A percentile compares a stretch with the other conserved stretches of the same genome.
Conservation (phyloP, 2,113 vertebrate species). For the Ramphastos sulfuratus region DNA sequence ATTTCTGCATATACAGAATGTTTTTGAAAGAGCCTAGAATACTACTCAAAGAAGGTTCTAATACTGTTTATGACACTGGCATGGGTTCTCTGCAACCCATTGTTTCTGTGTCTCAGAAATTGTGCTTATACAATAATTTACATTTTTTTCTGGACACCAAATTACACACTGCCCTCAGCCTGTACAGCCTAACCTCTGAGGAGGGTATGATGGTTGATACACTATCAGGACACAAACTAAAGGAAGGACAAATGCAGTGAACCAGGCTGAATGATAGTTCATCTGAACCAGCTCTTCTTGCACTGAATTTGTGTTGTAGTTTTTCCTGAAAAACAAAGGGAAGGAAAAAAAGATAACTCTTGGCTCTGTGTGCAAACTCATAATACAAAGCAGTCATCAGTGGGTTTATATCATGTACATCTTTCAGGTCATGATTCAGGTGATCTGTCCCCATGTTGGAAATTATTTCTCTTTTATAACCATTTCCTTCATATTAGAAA, state of each 20-base stretch:
- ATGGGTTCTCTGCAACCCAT: background rate
- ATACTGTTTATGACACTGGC: background rate
- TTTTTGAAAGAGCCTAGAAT: background rate
- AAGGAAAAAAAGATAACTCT: background rate
- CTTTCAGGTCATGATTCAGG: background rate
- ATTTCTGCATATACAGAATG: background rate
- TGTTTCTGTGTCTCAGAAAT: background rate
- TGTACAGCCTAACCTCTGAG: background rate
- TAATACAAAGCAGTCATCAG: fast-evolving
- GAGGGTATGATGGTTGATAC: background rate
- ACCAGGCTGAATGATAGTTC: background rate
- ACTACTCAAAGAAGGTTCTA: background rate
- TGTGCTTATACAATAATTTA: background rate
- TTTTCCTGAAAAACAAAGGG: background rate
- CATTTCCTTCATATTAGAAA: background rate
- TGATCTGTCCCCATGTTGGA: background rate
- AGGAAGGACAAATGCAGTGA: background rate
- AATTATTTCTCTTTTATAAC: background rate
- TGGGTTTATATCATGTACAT: background rate
- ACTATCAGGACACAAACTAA: background rate
- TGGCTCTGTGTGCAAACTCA: background rate
- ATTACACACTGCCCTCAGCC: background rate
- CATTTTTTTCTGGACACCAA: background rate
- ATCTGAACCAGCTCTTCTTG: background rate
- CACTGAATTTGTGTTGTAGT: background rate